Base-by-base conservation (phyloP, 2,113 vertebrate genomes). In the Oophaga pumilio region DNA sequence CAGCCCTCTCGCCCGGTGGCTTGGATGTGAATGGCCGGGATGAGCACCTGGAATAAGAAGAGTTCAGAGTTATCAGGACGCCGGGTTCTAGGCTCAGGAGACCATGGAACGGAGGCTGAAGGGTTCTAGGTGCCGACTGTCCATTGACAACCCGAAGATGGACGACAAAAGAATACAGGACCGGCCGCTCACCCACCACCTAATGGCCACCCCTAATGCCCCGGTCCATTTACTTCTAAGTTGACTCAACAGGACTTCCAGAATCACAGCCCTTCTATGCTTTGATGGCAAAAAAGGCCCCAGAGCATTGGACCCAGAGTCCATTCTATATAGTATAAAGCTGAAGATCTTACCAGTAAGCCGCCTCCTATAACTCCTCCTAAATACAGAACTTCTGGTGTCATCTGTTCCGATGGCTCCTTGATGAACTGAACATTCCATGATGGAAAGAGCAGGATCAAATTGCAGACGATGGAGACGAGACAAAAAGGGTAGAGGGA, bases 311-410 rank as follows among this genome's bases (percentile, higher is more conserved):
- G 22, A 22, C 1, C 11, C 6, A 17, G 22, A 49, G 1, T 49
- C 8, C 14, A 24, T 22, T 22, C 68, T 71, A 50, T 33, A 17
- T 52, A 6, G 0, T 1, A 17, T 3, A 43, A 60, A 1, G 7
- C 11, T 14, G 28, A 49, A 22, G 2, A 52, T 57, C 56, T 33
- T 52, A 96, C 96, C 96, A 96, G 68, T 6, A 94, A 0, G 0
- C 95, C 96, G 0, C 95, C 95, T 90, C 95, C 95, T 0, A 96
- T 17, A 9, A 96, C 74, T 7, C 96, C 96, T 6, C 95, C 95
- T 92, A 96, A 93, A 91, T 94, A 96, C 64, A 95, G 93, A 68
- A 96, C 95, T 89, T 96, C 95, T 26, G 93, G 91, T 0, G 96
- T 95, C 22, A 96, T 90, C 17, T 91, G 60, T 0, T 2, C 0